These are phyloP conservation scores for Polypterus senegalus DNA, from an alignment of 2,113 vertebrate species.

Conservation along the genomic window DNA sequence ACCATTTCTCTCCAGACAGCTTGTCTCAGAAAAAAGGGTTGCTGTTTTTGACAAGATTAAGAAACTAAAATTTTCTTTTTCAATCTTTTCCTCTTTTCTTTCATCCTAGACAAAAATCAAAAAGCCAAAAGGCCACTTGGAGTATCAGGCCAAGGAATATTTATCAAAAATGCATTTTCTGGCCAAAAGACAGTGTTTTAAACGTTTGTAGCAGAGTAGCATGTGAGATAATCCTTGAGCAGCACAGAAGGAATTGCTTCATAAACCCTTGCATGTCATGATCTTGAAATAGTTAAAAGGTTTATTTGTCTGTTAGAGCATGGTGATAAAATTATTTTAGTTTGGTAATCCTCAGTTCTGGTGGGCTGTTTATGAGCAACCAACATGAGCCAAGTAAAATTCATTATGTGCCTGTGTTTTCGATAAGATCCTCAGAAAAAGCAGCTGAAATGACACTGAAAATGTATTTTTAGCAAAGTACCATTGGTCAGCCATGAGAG, in stretches of 20 bases:
- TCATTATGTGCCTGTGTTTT: neutral
- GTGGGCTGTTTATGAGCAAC: neutral
- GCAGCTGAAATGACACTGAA: too few species aligned
- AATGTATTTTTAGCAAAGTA: too few species aligned
- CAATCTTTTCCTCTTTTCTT: conserved; percentile 1
- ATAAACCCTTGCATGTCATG: too few species aligned
- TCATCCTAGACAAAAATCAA: conserved; percentile 22
- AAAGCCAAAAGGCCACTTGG: conserved; percentile 27
- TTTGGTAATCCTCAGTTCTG: neutral
- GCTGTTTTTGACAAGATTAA: conserved; percentile 3
- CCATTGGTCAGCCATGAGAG: too few species aligned
- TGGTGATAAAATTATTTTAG: too few species aligned
- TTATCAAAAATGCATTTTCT: conserved; percentile 48
- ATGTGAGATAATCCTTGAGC: too few species aligned
- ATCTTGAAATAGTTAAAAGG: too few species aligned
- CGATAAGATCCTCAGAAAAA: conserved; percentile 14
- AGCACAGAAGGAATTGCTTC: too few species aligned
- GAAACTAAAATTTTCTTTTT: conserved; percentile 37
- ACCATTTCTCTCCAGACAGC: conserved; percentile 39
- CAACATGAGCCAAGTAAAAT: neutral
- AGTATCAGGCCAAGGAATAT: conserved; percentile 43
- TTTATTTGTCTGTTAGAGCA: too few species aligned
- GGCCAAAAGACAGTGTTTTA: neutral
- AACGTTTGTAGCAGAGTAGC: too few species aligned
- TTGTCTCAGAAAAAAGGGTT: conserved; percentile 29